These are phyloP conservation scores for Hanleya hanleyi DNA, from an alignment of 2,888 invertebrate genomes.

Conservation along the genomic window DNA sequence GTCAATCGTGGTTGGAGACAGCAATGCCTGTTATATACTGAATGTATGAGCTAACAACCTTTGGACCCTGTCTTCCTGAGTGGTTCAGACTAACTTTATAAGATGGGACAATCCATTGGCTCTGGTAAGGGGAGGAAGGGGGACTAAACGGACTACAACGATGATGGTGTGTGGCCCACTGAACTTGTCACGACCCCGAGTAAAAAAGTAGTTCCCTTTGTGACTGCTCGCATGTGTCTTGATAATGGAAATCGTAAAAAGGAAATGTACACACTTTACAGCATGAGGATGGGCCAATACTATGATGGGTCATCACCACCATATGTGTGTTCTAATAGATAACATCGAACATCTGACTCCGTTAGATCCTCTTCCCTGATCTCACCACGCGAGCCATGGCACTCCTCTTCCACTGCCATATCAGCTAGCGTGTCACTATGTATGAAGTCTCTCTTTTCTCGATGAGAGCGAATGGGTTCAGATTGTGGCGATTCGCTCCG, in stretches of 20 bases:
- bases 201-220: too few species aligned
- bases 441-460: conserved; percentile 55
- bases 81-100: not conserved
- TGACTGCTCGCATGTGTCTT: too few species aligned
- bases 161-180: too few species aligned
- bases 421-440: conserved; percentile 62
- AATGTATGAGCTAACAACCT: not conserved
- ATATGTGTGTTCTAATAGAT: conserved; percentile 59
- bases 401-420: conserved; percentile 28
- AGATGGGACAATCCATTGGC: too few species aligned
- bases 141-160: too few species aligned
- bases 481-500: conserved; percentile 66
- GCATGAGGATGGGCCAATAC: too few species aligned
- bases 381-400: conserved; percentile 21
- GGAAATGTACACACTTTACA: too few species aligned
- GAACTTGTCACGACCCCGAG: too few species aligned
- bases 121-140: too few species aligned
- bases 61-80: conserved; percentile 11
- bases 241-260: too few species aligned
- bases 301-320: conserved; percentile 25
- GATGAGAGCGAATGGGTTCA: conserved; percentile 56
- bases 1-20: not conserved
- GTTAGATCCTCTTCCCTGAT: conserved; percentile 47
- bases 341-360: conserved; percentile 58
- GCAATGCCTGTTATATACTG: not conserved